Conservation (phyloP, 53 echinoderm and acorn worm genomes). For the Arbacia lixula region DNA sequence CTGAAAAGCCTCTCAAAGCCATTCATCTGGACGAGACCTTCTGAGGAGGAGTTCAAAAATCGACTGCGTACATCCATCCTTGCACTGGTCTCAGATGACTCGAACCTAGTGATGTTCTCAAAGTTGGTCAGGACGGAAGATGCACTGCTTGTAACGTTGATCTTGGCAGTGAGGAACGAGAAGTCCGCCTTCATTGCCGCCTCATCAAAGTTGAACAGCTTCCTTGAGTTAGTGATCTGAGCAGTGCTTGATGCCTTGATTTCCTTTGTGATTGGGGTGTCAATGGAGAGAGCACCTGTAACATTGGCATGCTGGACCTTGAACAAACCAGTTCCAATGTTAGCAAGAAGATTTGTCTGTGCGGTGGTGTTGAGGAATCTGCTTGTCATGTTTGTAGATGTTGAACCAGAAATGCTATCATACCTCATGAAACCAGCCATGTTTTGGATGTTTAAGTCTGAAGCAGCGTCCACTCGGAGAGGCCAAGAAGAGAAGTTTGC, state of each 20-base stretch:
- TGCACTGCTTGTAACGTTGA: conserved; percentile 69
- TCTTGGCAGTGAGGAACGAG: conserved; percentile 47
- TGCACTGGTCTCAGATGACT: conserved; percentile 29
- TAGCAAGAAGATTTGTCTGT: conserved; percentile 46
- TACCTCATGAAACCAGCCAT: conserved; percentile 54
- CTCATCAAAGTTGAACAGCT: conserved; percentile 64
- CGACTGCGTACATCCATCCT: conserved; percentile 30
- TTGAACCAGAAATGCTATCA: conserved; percentile 24
- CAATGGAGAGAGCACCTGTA: conserved; percentile 35
- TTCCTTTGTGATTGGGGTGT: conserved; percentile 50
- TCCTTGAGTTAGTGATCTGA: conserved; percentile 65
- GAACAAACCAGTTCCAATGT: conserved; percentile 66
- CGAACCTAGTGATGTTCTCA: conserved; percentile 50
- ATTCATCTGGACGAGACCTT: conserved; percentile 14
- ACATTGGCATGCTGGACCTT: conserved; percentile 66
- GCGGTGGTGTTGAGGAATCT: conserved; percentile 57
- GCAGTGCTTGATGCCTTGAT: conserved; percentile 58
- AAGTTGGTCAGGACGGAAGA: conserved; percentile 47
- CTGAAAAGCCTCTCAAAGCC: conserved; percentile 44
- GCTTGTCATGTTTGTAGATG: conserved; percentile 49
- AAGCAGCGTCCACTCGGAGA: not conserved
- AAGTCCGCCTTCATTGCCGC: conserved; percentile 3
- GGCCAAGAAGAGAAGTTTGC: conserved; percentile 33
- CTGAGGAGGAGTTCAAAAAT: conserved; percentile 62
- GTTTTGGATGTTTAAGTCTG: conserved; percentile 34